Evolutionary conservation across 2,797 vertebrate genomes (phyloP).

Genomic region (Bradypus variegatus): DNA sequence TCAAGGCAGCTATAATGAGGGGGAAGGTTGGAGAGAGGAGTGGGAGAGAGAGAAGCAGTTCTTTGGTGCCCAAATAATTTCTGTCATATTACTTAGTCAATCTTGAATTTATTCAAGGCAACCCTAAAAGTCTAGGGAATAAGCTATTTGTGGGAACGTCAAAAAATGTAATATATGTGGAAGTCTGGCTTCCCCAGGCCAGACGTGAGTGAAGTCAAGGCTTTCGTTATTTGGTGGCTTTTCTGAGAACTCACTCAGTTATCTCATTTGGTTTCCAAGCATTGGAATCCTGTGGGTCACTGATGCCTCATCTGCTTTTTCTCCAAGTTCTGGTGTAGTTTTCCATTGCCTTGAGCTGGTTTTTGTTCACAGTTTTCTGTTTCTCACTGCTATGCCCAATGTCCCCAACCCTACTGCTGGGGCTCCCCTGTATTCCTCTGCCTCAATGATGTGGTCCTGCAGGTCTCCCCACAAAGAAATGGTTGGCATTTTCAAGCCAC

Average conservation of each 20-base stretch:
- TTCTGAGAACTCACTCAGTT: not conserved
- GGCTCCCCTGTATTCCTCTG: not conserved
- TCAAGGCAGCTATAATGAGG: not conserved
- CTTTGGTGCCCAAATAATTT: constrained; percentile 13
- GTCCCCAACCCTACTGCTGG: not conserved
- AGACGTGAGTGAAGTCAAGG: not conserved
- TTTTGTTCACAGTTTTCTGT: not conserved
- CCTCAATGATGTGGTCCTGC: not conserved
- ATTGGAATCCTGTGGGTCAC: not conserved
- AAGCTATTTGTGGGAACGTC: not conserved
- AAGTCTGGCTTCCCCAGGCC: not conserved
- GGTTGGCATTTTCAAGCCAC: not conserved
- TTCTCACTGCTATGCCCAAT: not conserved
- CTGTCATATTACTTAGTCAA: not conserved
- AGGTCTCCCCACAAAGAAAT: not conserved
- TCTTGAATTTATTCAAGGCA: constrained; percentile 15
- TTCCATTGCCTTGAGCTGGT: not conserved
- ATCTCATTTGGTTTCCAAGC: not conserved
- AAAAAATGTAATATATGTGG: not conserved
- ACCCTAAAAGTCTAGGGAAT: not conserved
- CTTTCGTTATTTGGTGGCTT: not conserved
- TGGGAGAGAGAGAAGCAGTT: not conserved
- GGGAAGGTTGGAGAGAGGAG: not conserved
- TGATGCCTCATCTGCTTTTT: not conserved
- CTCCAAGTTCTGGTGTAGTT: not conserved